These are phyloP conservation scores for Sycophila sp. DNA, from an alignment of 1,140 invertebrate species.

Conservation along the genomic window DNA sequence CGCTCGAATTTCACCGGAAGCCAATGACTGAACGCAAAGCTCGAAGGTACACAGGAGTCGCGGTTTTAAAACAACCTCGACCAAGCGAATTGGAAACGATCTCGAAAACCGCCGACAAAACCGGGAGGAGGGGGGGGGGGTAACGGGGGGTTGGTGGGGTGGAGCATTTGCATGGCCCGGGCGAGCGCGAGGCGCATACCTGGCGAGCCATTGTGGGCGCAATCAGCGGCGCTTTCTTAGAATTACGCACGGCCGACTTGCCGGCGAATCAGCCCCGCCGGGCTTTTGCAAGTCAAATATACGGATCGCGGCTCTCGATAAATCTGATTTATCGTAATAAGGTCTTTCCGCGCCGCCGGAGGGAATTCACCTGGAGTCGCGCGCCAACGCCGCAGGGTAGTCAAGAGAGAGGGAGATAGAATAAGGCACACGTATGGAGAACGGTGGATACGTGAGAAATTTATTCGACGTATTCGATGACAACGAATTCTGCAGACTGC, in stretches of 20 bases:
- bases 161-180: too few species aligned
- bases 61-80: too few species aligned
- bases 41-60: too few species aligned
- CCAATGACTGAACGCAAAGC: too few species aligned
- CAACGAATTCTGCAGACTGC: too few species aligned
- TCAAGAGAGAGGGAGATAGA: background rate
- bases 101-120: too few species aligned
- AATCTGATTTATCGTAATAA: conserved; percentile 49
- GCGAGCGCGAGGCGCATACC: too few species aligned
- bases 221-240: background rate
- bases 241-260: background rate
- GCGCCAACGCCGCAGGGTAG: background rate
- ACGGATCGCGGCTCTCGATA: conserved; percentile 35
- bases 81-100: too few species aligned
- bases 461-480: background rate
- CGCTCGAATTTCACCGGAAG: too few species aligned
- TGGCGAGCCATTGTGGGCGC: too few species aligned
- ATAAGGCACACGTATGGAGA: background rate
- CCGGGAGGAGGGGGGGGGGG: too few species aligned
- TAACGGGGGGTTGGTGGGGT: too few species aligned
- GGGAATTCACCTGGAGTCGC: background rate
- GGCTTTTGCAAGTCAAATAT: conserved; percentile 28
- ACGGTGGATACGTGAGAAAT: background rate
- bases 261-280: conserved; percentile 4
- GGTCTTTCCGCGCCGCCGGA: conserved; percentile 19